Evolutionary conservation across 2,888 invertebrate species (phyloP), one percentile per base, ranked within the genome.

Genomic region (Iselma pallidipennis): DNA sequence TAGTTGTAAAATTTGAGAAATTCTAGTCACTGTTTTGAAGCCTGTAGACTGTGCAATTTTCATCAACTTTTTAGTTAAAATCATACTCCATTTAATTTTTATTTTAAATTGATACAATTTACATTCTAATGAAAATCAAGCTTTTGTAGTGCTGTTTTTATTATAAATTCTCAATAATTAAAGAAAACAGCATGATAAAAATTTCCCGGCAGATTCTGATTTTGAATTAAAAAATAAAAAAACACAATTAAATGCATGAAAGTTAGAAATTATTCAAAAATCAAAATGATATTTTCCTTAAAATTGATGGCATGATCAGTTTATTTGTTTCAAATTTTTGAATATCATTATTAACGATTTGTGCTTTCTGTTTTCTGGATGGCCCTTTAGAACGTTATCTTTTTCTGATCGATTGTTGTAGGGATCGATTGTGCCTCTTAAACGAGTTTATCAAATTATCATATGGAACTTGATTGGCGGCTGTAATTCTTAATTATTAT

Each of bases 41-140:
- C 75, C 76, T 75, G 72, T 74, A 74, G 76, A 75, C 66, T 72
- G 72, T 75, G 74, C 74, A 71, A 73, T 67, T n/a, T n/a, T n/a
- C 55, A 57, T 66, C 66, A 66, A 63, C n/a, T n/a, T 63, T 66
- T 66, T 63, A 59, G 56, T 56, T 59, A 23, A 10, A 26, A 19
- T 56, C 55, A 56, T 45, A 63, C 21, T 23, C 42, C 58, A 59
- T 56, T 49, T 63, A 56, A 59, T 51, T 33, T 49, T 53, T 42
- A 48, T 53, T 52, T 55, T 50, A 55, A 29, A 31, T 55, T 55
- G 19, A 10, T 48, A 48, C 7, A 14, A 48, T 48, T 7, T 10
- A n/a, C n/a, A 16, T 7, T 37, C 16, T 1, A 16, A 5, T 2
- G 16, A 16, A 16, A 37, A 1, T 16, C 9, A 42, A 21, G 42